phyloP scores from a whole-genome alignment of 2,797 vertebrate species.

The Chloroceryle amazona region DNA sequence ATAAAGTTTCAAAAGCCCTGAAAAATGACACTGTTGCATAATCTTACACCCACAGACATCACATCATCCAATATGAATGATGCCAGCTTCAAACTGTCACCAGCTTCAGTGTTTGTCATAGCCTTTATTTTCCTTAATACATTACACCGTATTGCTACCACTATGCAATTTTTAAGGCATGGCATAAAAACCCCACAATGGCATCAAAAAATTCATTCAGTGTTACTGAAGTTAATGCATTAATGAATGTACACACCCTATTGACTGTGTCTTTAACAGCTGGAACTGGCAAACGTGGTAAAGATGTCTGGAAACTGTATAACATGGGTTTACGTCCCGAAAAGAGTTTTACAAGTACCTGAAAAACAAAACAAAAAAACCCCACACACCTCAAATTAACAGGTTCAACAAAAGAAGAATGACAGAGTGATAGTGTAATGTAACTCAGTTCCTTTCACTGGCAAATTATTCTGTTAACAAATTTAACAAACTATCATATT shows the following conservation, averaged over 20 bases:
- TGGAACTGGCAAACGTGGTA: constrained; percentile 93
- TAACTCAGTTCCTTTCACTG: not conserved
- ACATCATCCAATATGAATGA: not conserved
- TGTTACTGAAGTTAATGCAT: not conserved
- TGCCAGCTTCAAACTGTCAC: not conserved
- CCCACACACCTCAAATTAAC: not conserved
- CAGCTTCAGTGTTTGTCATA: not conserved
- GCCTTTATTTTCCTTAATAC: not conserved
- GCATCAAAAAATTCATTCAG: not conserved
- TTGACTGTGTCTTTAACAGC: constrained; percentile 90
- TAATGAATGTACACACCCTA: constrained; percentile 71
- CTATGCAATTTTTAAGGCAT: not conserved
- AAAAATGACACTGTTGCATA: not conserved
- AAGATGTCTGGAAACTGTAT: constrained; percentile 96
- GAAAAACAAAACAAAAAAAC: not conserved
- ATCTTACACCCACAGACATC: not conserved
- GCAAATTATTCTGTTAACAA: not conserved
- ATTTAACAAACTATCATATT: not conserved
- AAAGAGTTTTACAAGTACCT: constrained; percentile 90
- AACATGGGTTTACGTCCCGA: constrained; percentile 96
- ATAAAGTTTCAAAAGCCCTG: not conserved
- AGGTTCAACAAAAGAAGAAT: not conserved
- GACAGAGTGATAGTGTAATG: not conserved
- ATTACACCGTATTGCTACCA: not conserved
- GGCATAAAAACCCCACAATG: not conserved